Percentiles rank a stretch among this genome's conserved stretches.
These are phyloP conservation scores for Tenualosa ilisha DNA, from an alignment of 2,797 vertebrate species.

Conservation along the genomic window DNA sequence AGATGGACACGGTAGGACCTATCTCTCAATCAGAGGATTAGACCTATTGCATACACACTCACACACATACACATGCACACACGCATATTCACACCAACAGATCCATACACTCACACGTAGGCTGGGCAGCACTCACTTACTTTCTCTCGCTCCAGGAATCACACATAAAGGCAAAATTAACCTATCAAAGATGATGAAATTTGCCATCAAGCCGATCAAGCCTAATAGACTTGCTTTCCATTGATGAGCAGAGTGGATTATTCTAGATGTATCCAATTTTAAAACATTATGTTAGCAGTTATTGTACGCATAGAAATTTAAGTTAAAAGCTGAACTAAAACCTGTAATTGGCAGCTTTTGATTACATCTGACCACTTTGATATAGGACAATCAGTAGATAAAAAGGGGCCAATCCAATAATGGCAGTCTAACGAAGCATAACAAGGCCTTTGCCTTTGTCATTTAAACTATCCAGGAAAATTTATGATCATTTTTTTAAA, in stretches of 20 bases:
- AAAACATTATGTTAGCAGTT: not conserved
- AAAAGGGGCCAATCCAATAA: not conserved
- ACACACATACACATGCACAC: conserved; percentile 19
- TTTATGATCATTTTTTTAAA: no score
- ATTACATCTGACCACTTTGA: not conserved
- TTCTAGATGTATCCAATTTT: not conserved
- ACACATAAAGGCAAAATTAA: conserved; percentile 52
- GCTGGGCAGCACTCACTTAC: conserved; percentile 20
- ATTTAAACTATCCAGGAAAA: no score
- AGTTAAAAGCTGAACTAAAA: not conserved
- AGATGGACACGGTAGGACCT: conserved; percentile 86
- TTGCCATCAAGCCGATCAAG: conserved; percentile 28
- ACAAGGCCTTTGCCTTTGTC: no score
- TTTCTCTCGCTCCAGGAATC: conserved; percentile 53
- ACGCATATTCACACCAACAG: conserved; percentile 18
- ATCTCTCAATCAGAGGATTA: conserved; percentile 68
- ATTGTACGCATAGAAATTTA: no score
- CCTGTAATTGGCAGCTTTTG: not conserved
- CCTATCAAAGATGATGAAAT: conserved; percentile 51
- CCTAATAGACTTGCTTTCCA: conserved; percentile 36
- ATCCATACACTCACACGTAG: conserved; percentile 33
- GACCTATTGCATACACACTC: conserved; percentile 14
- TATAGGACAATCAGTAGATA: not conserved
- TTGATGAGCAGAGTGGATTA: conserved; percentile 18
- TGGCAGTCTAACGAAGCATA: not conserved